Base-by-base conservation (phyloP, 2,888 invertebrate genomes). In the Agrilus cyanescens region DNA sequence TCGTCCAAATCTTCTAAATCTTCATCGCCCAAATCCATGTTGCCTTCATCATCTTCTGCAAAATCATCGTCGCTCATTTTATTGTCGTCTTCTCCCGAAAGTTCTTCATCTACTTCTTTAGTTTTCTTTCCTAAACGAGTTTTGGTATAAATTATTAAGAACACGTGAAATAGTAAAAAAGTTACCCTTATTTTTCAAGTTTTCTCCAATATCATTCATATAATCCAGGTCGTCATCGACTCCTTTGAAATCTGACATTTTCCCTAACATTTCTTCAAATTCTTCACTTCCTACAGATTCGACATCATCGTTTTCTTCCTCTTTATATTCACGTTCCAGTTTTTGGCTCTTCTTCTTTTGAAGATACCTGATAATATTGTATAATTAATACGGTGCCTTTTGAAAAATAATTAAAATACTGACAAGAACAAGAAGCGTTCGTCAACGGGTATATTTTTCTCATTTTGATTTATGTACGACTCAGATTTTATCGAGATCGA, bases 391-490 rank as follows among this genome's bases (percentile, higher is more conserved):
- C 12, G n/a, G n/a, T n/a, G n/a, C 6, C 4, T 8, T 6, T 20
- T 20, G 20, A 20, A 10, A 25, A 25, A 18, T 18, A 18, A 37
- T 32, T 36, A 12, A n/a, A 39, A 32, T 15, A 56, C 58, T 60
- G 56, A 66, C 63, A 54, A 57, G 40, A 88, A 84, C 52, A 91
- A 72, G 63, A 86, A 94, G 46, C 76, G 71, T 64, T 97, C 96
- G 56, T 97, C 96, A 0, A 86, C 87, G 0, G 95, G 95, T 55
- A 96, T 85, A 48, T 78, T 79, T 35, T 73, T 68, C 43, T 76
- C 75, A 2, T 75, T 78, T 46, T 78, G 76, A 47, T 78, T 78
- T 12, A 86, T 55, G 60, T 85, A 89, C 0, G 74, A 67, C 0
- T 77, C 65, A 0, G 85, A 86, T 51, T 79, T 84, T 0, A 93